Conservation (phyloP, 2,113 vertebrate genomes). For the Plotosus lineatus region DNA sequence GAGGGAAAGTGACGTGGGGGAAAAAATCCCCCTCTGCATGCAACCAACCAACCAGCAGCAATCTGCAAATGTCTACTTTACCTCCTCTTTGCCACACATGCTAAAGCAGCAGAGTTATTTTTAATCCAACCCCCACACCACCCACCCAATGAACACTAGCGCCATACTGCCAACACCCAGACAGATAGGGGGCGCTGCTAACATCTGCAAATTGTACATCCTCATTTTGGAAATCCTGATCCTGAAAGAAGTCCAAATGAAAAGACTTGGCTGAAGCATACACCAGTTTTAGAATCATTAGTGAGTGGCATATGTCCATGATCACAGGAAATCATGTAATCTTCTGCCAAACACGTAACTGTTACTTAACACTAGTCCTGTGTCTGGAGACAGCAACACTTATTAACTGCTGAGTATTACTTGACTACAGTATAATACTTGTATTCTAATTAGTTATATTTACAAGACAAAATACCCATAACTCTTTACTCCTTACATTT, state of each 20-base stretch:
- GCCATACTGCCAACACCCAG: slow-evolving; percentile 75
- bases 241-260: slow-evolving; percentile 69
- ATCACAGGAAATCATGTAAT: not conserved
- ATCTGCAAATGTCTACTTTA: slow-evolving; percentile 13
- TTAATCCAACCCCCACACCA: slow-evolving; percentile 77
- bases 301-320: slow-evolving; percentile 26
- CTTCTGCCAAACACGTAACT: not conserved
- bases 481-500: not conserved
- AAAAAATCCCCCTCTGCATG: slow-evolving; percentile 59
- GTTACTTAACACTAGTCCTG: not conserved
- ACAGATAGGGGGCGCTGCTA: slow-evolving; percentile 71
- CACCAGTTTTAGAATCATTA: not conserved
- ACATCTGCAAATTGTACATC: slow-evolving; percentile 87
- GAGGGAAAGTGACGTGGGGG: slow-evolving; percentile 68
- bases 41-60: slow-evolving; percentile 16
- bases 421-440: not conserved
- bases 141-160: slow-evolving; percentile 35
- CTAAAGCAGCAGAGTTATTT: slow-evolving; percentile 78
- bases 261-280: slow-evolving; percentile 52
- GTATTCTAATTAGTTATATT: not conserved
- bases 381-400: not conserved
- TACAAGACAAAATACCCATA: not conserved
- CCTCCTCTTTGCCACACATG: slow-evolving; percentile 67
- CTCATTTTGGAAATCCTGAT: slow-evolving; percentile 61
- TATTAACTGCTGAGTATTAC: not conserved